Evolutionary conservation across 2,797 vertebrate genomes (phyloP).

Genomic region (Thaleichthys pacificus): DNA sequence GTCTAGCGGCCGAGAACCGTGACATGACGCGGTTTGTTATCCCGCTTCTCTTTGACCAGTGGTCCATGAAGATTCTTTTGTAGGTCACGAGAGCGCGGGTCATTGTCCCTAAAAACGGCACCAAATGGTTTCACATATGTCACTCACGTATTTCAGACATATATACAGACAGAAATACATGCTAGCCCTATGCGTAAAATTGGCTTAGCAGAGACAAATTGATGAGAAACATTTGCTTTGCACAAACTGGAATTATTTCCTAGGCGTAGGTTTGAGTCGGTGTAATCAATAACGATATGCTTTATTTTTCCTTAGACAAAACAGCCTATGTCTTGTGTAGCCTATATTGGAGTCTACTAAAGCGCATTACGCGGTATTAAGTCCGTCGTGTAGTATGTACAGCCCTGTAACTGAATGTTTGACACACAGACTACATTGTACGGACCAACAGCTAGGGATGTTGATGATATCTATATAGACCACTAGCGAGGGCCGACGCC

Average conservation of each 20-base stretch:
- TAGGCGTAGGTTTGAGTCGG: too few species aligned
- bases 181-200: background rate
- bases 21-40: conserved; percentile 66
- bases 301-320: too few species aligned
- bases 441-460: conserved; percentile 32
- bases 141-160: conserved; percentile 26
- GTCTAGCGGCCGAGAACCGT: conserved; percentile 46
- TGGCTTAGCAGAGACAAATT: background rate
- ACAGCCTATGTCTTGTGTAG: background rate
- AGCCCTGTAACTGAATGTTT: conserved; percentile 27
- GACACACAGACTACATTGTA: conserved; percentile 7
- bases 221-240: too few species aligned
- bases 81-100: conserved; percentile 69
- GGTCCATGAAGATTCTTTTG: conserved; percentile 73
- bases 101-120: conserved; percentile 64
- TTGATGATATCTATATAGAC: conserved; percentile 36
- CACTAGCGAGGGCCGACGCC: conserved; percentile 62
- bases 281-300: too few species aligned
- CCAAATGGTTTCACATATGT: conserved; percentile 39
- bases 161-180: conserved; percentile 4
- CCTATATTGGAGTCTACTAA: conserved; percentile 1
- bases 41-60: conserved; percentile 67
- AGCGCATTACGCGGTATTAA: conserved; percentile 4
- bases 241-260: too few species aligned
- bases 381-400: conserved; percentile 12